Conservation (phyloP, 2,888 invertebrate genomes). For the Timema podura region DNA sequence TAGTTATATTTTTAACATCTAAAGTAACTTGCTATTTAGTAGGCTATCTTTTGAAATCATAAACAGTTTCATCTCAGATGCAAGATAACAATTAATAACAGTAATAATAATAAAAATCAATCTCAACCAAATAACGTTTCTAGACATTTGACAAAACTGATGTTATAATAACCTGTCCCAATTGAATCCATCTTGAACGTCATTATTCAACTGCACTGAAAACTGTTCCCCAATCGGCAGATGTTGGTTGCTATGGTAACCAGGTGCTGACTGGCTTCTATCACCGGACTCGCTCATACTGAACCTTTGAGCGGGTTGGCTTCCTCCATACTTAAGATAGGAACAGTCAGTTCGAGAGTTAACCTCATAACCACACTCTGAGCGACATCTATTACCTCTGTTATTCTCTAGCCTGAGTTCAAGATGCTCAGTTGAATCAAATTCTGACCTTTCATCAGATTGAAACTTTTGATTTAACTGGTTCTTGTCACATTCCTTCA, state of each 20-base stretch:
- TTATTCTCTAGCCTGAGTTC: too few species aligned
- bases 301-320: too few species aligned
- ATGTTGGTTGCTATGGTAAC: background rate
- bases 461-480: slow-evolving; percentile 4
- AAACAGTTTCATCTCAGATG: too few species aligned
- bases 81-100: slow-evolving; percentile 20
- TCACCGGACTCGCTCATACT: background rate
- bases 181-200: slow-evolving; percentile 24
- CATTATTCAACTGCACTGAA: slow-evolving; percentile 17
- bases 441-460: background rate
- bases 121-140: background rate
- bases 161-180: slow-evolving; percentile 31
- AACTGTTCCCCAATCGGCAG: background rate
- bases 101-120: slow-evolving; percentile 10
- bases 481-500: background rate
- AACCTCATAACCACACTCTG: too few species aligned
- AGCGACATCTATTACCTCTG: too few species aligned
- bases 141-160: background rate
- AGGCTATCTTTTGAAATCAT: too few species aligned
- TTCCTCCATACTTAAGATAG: too few species aligned
- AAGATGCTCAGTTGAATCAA: too few species aligned
- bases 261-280: background rate
- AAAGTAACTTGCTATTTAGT: too few species aligned
- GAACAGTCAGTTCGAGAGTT: slow-evolving; percentile 1
- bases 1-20: too few species aligned